Evolutionary conservation across 2,888 invertebrate genomes (phyloP).

Genomic region (Acronicta leporina): DNA sequence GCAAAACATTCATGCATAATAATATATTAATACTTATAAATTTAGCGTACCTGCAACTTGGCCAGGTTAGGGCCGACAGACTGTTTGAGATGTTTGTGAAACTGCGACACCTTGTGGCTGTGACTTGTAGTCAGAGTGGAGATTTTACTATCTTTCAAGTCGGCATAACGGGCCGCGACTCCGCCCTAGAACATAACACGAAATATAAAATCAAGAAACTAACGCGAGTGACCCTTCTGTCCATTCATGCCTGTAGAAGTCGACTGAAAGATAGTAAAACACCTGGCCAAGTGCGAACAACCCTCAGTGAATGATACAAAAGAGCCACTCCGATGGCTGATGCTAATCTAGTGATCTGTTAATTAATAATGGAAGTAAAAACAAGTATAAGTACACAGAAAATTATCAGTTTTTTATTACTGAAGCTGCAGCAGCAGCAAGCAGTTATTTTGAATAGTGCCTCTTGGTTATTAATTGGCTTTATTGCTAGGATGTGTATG

Average conservation of each 20-base stretch:
- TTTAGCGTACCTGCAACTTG: conserved; percentile 94
- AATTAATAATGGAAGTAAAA: conserved; percentile 33
- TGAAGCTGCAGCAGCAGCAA: not conserved
- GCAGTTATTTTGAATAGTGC: not conserved
- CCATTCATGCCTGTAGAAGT: conserved; percentile 64
- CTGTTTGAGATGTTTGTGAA: conserved; percentile 97
- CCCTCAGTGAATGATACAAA: conserved; percentile 65
- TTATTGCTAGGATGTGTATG: not conserved
- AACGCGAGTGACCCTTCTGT: conserved; percentile 60
- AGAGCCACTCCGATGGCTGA: conserved; percentile 59
- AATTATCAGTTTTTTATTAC: not conserved
- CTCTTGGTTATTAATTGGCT: not conserved
- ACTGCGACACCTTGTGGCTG: conserved; percentile 97
- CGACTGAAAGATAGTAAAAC: conserved; percentile 90
- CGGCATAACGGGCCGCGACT: conserved; percentile 93
- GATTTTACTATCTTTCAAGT: conserved; percentile 97
- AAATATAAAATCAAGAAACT: conserved; percentile 55
- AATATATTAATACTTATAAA: conserved; percentile 66
- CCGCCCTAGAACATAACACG: conserved; percentile 89
- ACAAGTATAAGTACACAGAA: conserved; percentile 3
- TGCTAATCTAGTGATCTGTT: conserved; percentile 48
- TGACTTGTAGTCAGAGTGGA: conserved; percentile 95
- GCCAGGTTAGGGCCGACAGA: conserved; percentile 95
- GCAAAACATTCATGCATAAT: conserved; percentile 67
- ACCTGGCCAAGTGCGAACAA: conserved; percentile 84